phyloP scores from a whole-genome alignment of 2,888 invertebrate species.

The Pterostichus madidus region DNA sequence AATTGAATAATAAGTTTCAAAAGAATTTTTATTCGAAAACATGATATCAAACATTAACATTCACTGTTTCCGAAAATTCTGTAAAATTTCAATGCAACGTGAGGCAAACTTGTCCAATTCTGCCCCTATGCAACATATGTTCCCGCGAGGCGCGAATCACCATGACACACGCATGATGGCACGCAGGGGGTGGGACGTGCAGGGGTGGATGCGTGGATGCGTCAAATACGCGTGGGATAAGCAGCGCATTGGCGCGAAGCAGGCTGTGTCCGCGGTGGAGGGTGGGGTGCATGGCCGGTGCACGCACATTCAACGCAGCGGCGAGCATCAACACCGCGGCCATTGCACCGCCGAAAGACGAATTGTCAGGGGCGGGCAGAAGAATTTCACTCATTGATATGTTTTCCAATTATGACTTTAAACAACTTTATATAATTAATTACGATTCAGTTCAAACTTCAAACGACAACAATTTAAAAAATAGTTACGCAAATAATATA shows the following conservation, averaged over 20 bases:
- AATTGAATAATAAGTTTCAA: too few species aligned
- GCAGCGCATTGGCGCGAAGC: conserved; percentile 43
- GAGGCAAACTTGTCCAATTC: conserved; percentile 1
- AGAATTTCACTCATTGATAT: background rate
- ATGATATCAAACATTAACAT: too few species aligned
- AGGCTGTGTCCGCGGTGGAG: conserved; percentile 6
- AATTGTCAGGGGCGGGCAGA: conserved; percentile 42
- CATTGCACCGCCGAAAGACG: conserved; percentile 67
- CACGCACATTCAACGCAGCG: conserved; percentile 66
- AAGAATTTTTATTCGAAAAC: too few species aligned
- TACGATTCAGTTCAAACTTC: too few species aligned
- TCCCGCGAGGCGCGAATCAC: background rate
- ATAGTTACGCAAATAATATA: too few species aligned
- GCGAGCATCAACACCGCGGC: conserved; percentile 45
- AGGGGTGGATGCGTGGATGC: conserved; percentile 50
- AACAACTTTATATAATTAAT: too few species aligned
- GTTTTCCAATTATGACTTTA: background rate
- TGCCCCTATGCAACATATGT: conserved; percentile 5
- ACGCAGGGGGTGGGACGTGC: conserved; percentile 7
- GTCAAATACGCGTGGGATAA: conserved; percentile 65
- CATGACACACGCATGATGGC: conserved; percentile 18
- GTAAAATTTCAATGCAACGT: background rate
- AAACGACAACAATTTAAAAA: background rate
- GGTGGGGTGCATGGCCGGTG: conserved; percentile 50
- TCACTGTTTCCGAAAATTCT: background rate